phyloP scores from a whole-genome alignment of 2,888 invertebrate genomes.

The Cataglyphis albicans region DNA sequence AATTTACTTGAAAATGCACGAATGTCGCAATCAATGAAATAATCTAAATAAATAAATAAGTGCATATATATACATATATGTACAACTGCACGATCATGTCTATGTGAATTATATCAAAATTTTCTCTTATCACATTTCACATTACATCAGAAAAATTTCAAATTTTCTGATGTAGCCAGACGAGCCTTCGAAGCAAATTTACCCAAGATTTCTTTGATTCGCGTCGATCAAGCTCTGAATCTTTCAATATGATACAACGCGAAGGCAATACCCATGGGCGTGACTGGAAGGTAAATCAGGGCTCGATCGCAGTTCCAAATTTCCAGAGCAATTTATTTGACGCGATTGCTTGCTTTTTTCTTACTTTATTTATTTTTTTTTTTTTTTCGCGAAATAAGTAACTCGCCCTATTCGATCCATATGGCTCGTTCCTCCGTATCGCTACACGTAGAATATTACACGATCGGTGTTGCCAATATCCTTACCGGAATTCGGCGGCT shows the following conservation, averaged over 20 bases:
- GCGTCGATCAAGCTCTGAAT: slow-evolving; percentile 26
- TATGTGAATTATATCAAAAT: neutral
- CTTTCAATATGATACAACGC: slow-evolving; percentile 21
- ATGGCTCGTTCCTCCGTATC: neutral
- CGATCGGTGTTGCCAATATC: neutral
- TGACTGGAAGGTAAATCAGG: slow-evolving; percentile 32
- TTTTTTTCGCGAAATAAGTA: neutral
- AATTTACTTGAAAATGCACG: neutral
- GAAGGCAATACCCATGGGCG: neutral
- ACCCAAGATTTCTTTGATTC: slow-evolving; percentile 11
- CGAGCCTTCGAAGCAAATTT: neutral
- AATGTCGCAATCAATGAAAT: neutral
- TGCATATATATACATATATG: neutral
- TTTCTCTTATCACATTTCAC: neutral
- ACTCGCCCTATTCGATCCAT: neutral
- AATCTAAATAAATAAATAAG: neutral
- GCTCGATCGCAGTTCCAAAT: neutral
- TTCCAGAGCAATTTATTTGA: slow-evolving; percentile 30
- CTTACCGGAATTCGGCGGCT: slow-evolving; percentile 75
- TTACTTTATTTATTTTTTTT: neutral
- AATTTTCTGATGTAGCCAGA: neutral
- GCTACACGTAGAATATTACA: slow-evolving; percentile 56
- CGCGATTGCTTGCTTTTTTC: neutral
- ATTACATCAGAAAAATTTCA: slow-evolving; percentile 1
- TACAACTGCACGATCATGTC: too few relatives aligned